These are phyloP conservation scores for Drosophila cyrtoloma DNA, from an alignment of 2,888 invertebrate genomes.

Conservation along the genomic window DNA sequence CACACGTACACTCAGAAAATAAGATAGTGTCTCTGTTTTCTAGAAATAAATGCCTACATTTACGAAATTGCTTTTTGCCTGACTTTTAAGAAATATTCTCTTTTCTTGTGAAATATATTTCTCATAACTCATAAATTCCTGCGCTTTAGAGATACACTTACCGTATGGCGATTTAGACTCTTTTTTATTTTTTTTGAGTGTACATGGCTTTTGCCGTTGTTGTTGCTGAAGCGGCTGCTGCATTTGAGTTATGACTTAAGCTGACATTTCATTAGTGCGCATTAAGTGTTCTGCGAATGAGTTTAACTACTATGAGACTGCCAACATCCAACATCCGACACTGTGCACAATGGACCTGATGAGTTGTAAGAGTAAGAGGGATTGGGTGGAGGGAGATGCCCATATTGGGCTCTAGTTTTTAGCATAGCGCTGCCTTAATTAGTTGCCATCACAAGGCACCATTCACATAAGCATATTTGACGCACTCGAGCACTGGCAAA, in stretches of 20 bases:
- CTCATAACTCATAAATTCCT: neutral
- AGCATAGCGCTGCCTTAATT: constrained; percentile 62
- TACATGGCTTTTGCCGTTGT: constrained; percentile 28
- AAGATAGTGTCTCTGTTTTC: neutral
- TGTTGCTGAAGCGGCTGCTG: constrained; percentile 45
- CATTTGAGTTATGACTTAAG: constrained; percentile 83
- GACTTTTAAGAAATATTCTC: neutral
- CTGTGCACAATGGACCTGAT: constrained; percentile 19
- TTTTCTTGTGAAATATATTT: neutral
- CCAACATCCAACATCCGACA: constrained; percentile 28
- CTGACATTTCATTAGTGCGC: constrained; percentile 84
- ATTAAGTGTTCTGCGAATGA: constrained; percentile 79
- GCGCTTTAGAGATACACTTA: neutral
- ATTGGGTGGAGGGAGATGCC: neutral
- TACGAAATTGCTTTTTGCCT: neutral
- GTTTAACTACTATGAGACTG: constrained; percentile 62
- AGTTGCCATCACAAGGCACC: constrained; percentile 55
- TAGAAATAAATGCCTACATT: neutral
- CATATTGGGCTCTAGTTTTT: constrained; percentile 26
- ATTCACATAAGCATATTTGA: constrained; percentile 49
- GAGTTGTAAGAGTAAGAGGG: neutral
- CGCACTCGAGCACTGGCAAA: constrained; percentile 28
- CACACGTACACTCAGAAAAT: constrained; percentile 4
- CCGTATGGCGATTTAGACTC: neutral
- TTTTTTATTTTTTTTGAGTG: neutral